Percentiles rank a stretch among this genome's conserved stretches.
Evolutionary conservation across 1,140 invertebrate species (phyloP).

Genomic region (Zaprionus africanus): DNA sequence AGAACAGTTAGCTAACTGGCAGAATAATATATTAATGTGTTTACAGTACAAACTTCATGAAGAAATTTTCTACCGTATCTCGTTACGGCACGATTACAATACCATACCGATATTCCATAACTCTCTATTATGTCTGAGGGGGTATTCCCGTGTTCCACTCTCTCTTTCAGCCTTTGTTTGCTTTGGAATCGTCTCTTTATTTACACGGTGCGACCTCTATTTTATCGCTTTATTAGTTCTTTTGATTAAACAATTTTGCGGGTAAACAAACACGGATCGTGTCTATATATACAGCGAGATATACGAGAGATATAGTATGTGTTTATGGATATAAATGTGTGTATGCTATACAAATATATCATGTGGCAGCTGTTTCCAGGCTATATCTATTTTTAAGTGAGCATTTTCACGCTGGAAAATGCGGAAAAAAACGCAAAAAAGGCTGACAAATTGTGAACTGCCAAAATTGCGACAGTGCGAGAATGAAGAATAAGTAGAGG

Average conservation of each 20-base stretch:
- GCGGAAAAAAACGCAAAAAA: background rate
- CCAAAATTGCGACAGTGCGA: conserved; percentile 71
- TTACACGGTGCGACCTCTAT: conserved; percentile 40
- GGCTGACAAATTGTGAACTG: conserved; percentile 75
- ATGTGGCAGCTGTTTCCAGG: conserved; percentile 36
- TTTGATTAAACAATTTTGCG: conserved; percentile 42
- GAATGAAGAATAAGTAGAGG: background rate
- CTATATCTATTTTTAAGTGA: conserved; percentile 42
- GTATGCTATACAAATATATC: conserved; percentile 14
- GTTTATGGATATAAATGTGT: conserved; percentile 1
- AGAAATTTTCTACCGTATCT: background rate
- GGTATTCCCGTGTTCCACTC: background rate
- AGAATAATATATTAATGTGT: background rate
- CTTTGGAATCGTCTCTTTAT: conserved; percentile 11
- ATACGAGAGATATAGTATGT: background rate
- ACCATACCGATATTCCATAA: background rate
- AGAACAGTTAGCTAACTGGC: background rate
- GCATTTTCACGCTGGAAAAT: conserved; percentile 46
- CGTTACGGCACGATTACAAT: background rate
- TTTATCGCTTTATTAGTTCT: conserved; percentile 45
- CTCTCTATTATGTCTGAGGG: background rate
- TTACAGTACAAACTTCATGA: background rate
- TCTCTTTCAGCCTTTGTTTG: conserved; percentile 16
- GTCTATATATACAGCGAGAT: background rate
- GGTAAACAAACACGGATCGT: background rate